Percentiles rank a stretch among this genome's conserved stretches.
Conservation (phyloP, 64 coral and sea anemone species). For the Porites lutea region DNA sequence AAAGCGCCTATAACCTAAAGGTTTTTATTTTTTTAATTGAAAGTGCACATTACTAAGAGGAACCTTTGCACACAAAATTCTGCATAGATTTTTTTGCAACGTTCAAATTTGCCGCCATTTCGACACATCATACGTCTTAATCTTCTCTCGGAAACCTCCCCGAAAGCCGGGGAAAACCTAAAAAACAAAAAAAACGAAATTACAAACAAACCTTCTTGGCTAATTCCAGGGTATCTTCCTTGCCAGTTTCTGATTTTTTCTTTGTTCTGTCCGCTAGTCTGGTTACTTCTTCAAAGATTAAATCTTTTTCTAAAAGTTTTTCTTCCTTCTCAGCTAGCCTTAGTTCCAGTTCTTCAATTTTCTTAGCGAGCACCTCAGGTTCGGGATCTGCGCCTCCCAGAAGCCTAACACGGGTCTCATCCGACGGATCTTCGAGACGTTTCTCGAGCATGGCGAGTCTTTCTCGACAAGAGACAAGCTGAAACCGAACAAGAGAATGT, state of each 20-base stretch:
- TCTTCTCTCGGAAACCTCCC: background rate
- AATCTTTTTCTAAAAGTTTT: constrained; percentile 96
- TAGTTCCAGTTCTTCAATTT: constrained; percentile 95
- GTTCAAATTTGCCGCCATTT: no score
- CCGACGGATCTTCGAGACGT: constrained; percentile 85
- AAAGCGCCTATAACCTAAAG: no score
- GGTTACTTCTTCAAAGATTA: constrained; percentile 97
- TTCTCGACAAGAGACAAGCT: constrained; percentile 86
- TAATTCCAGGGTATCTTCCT: constrained; percentile 91
- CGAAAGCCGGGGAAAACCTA: background rate
- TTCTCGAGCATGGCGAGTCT: constrained; percentile 84
- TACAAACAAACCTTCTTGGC: constrained; percentile 85
- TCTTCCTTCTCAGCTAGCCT: constrained; percentile 96
- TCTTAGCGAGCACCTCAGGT: constrained; percentile 85
- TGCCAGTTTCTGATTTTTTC: constrained; percentile 92
- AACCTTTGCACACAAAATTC: no score
- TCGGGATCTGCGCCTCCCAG: constrained; percentile 90
- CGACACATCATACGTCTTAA: no score
- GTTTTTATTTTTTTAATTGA: no score
- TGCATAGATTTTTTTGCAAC: no score
- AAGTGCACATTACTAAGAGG: no score
- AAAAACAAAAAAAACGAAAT: background rate
- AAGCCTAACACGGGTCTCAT: constrained; percentile 80
- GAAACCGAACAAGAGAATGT: background rate
- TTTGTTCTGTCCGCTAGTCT: constrained; percentile 96